A percentile compares a stretch with the other conserved stretches of the same genome.
phyloP scores from a whole-genome alignment of 2,888 invertebrate genomes.

The Psylliodes chrysocephalus region DNA sequence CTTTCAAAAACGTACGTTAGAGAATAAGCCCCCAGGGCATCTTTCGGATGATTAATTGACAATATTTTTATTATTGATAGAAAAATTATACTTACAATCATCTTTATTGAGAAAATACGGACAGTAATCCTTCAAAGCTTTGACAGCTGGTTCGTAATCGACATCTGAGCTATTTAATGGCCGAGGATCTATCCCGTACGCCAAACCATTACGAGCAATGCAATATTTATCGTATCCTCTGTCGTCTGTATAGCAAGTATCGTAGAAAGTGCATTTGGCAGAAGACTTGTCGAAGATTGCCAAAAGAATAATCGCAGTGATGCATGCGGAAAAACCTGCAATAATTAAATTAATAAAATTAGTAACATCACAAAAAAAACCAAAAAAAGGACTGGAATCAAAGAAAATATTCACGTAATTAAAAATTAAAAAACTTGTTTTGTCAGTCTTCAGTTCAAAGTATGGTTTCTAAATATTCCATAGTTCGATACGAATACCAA shows the following conservation, averaged over 20 bases:
- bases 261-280: constrained; percentile 43
- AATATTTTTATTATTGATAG: no score
- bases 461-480: no score
- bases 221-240: constrained; percentile 45
- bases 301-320: neutral
- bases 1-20: no score
- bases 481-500: no score
- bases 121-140: constrained; percentile 70
- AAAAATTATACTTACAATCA: constrained; percentile 38
- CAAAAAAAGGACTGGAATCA: no score
- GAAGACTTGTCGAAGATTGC: neutral
- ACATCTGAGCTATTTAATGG: constrained; percentile 56
- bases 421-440: no score
- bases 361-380: no score
- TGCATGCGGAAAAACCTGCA: neutral
- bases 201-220: constrained; percentile 52
- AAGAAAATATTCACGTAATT: no score
- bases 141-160: constrained; percentile 54
- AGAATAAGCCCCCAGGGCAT: no score
- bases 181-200: constrained; percentile 52
- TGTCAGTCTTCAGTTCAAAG: no score
- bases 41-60: no score
- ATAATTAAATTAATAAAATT: no score
- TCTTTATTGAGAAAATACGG: constrained; percentile 66
- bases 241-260: constrained; percentile 37